Evolutionary conservation across 2,797 vertebrate species (phyloP), one percentile per base, ranked within the genome.

Genomic region (Thaleichthys pacificus): DNA sequence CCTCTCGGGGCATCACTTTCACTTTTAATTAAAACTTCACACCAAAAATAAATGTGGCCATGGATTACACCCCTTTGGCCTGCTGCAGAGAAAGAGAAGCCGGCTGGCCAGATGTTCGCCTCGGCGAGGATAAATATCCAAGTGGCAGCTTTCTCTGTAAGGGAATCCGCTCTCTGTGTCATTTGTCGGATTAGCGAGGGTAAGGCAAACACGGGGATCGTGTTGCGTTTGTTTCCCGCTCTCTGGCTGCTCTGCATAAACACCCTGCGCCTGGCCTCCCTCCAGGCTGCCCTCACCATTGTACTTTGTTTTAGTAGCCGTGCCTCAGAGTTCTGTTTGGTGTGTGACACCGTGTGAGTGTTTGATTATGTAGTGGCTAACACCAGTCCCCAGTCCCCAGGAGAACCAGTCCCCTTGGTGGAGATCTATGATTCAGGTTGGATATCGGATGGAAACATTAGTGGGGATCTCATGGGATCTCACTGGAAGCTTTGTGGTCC

Each of bases 11-110:
- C 85, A 88, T 87, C 80, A 8, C 84, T 91, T 91, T 91, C 87
- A 84, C 81, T 89, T 93, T 89, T 92, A 93, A 93, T 93, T 92
- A 93, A 93, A 92, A 87, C 82, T 84, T 88, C 88, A 90, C 89
- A 89, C 84, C 85, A 79, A 86, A 75, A 86, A 90, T 89, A 88
- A 90, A 91, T 89, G 84, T 75, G 78, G 75, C 84, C 0, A 77
- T 38, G 62, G 83, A 73, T 81, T 89, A 90, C 89, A 62, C n/a
- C 66, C 32, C n/a, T 11, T 14, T 9, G 22, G 17, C 6, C 84
- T 86, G 76, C 78, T 78, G 75, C 83, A 71, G 47, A 77, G 77
- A 84, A 87, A 86, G 22, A 49, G 67, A 81, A 88, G 80, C 80
- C 83, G 74, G 80, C 60, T 69, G 84, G 87, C 85, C 88, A 89